A percentile compares a stretch with the other conserved stretches of the same genome.
phyloP scores from a whole-genome alignment of 2,797 vertebrate genomes.

The Aplochiton taeniatus region DNA sequence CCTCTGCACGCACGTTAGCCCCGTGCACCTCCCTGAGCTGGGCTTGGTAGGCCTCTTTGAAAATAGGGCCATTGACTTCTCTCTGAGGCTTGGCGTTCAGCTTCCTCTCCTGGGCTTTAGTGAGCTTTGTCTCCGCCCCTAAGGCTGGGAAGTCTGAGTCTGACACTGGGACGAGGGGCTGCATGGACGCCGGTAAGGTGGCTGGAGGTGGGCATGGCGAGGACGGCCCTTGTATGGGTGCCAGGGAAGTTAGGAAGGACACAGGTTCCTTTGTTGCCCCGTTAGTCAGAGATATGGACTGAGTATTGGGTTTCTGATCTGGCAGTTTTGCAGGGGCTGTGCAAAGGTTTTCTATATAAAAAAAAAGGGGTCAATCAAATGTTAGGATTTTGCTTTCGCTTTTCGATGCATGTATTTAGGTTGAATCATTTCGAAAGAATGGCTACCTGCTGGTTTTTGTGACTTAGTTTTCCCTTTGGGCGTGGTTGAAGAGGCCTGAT shows the following conservation, averaged over 20 bases:
- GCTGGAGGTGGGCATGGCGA: neutral
- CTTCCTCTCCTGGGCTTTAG: constrained; percentile 51
- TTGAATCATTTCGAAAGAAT: neutral
- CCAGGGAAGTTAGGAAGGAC: constrained; percentile 7
- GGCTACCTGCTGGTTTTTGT: constrained; percentile 47
- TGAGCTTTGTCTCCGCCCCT: constrained; percentile 10
- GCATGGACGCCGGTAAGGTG: neutral
- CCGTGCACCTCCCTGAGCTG: constrained; percentile 72
- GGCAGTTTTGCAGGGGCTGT: constrained; percentile 28
- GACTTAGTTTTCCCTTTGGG: neutral
- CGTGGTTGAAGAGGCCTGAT: neutral
- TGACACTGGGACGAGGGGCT: neutral
- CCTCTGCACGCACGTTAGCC: constrained; percentile 62
- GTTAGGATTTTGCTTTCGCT: no score
- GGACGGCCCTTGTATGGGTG: neutral
- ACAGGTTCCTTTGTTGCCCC: constrained; percentile 1
- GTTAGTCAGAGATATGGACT: neutral
- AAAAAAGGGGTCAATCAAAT: no score
- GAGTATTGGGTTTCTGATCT: neutral
- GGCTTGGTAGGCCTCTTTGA: constrained; percentile 57
- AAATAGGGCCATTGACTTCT: constrained; percentile 27
- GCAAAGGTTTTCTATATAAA: neutral
- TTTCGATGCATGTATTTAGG: no score
- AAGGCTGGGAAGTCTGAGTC: constrained; percentile 63
- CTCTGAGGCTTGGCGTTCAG: constrained; percentile 22